Base-by-base conservation (phyloP, 1,140 invertebrate genomes). In the Pseudomyrmex pallidus region DNA sequence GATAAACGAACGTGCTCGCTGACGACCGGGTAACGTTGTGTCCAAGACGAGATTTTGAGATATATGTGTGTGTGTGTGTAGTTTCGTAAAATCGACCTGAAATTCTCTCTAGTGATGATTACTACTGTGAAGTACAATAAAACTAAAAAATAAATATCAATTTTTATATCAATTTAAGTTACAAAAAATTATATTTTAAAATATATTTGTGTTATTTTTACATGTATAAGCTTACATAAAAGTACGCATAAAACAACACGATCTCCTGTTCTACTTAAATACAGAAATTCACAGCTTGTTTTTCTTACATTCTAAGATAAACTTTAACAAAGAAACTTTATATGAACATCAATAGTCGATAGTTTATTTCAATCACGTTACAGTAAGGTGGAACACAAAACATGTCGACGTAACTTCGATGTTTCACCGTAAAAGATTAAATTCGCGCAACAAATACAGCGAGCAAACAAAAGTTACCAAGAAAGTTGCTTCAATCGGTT, bases 1-100 rank as follows among this genome's bases (percentile, higher is more conserved):
- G 46, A 80, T 80, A 80, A 72, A 70, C 20, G 44, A 44, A 48
- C 44, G 44, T 74, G 46, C 25, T 59, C 48, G 57, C 57, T 57
- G 52, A 61, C 66, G 46, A 72, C 59, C 22, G 46, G 12, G 72
- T 48, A 61, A 48, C 50, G 62, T 50, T 44, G 35, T 48, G 3
- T 57, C 10, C 44, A 57, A 78, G 1, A 78, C 10, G 12, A 52
- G 15, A 76, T 50, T 63, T 25, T 9, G 13, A n/a, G 3, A 22
- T 15, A 35, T 35, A 2, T 35, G 35, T 35, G 35, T 35, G 35
- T 5, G 35, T 35, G 25, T 8, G 25, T 44, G 13, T 15, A 63
- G 4, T 63, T 63, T 35, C 44, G 44, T 63, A 63, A 59, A 9
- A 17, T 20, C 50, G 50, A 52, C 35, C 7, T 35, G 35, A 35